These are phyloP conservation scores for Myrmecophaga tridactyla DNA, from an alignment of 2,113 vertebrate genomes.

Conservation along the genomic window DNA sequence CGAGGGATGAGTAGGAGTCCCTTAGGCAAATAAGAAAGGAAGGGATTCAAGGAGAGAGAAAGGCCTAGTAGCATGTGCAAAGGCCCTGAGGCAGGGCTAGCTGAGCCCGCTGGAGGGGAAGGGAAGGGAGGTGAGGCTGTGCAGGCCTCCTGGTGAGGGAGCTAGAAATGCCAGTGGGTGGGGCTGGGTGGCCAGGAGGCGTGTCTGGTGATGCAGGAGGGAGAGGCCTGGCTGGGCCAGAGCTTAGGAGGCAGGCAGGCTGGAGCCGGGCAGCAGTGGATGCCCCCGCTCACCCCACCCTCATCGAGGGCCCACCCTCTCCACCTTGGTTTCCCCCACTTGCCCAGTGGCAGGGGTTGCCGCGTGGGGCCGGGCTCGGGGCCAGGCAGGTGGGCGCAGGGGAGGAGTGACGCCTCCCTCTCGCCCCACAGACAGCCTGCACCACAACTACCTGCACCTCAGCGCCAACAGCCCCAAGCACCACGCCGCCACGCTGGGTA, in stretches of 20 bases:
- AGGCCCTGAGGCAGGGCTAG: neutral
- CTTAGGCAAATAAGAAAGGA: neutral
- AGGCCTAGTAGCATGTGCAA: neutral
- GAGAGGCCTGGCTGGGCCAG: neutral
- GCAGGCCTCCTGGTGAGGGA: neutral
- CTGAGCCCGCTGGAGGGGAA: neutral
- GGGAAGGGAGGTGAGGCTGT: neutral
- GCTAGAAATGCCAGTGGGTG: neutral
- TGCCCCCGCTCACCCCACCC: neutral
- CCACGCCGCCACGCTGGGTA: conserved; percentile 90
- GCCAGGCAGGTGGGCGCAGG: neutral
- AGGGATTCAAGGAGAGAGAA: neutral
- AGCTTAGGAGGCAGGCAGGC: neutral
- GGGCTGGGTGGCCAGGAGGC: neutral
- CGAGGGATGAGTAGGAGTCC: neutral
- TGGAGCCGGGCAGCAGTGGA: neutral
- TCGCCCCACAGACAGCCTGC: conserved; percentile 89
- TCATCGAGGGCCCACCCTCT: neutral
- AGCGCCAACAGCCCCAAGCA: conserved; percentile 91
- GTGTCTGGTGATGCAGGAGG: neutral
- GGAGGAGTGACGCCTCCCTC: neutral
- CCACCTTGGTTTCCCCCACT: neutral
- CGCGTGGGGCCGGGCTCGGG: neutral
- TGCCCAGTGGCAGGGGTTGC: neutral
- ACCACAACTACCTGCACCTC: conserved; percentile 92